phyloP scores from a whole-genome alignment of 2,797 vertebrate species.

The Cuniculus paca region DNA sequence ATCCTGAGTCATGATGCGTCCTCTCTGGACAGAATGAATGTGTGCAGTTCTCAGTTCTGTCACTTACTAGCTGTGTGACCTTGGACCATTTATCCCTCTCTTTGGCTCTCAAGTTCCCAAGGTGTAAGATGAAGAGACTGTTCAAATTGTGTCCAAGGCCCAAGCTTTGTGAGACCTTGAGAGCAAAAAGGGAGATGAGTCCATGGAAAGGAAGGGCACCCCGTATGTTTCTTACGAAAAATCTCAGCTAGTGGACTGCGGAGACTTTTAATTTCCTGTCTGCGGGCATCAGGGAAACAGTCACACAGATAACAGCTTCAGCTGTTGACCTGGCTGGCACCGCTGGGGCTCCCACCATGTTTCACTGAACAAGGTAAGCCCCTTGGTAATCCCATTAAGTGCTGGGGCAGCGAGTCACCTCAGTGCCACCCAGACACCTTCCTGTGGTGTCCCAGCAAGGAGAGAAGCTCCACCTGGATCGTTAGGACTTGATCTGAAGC shows the following conservation, averaged over 20 bases:
- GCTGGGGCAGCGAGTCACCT: slow-evolving; percentile 81
- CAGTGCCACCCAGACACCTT: slow-evolving; percentile 71
- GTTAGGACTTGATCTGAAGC: slow-evolving; percentile 78
- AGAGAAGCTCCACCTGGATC: slow-evolving; percentile 54
- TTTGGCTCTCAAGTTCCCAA: background rate
- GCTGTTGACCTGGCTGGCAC: slow-evolving; percentile 84
- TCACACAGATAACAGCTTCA: slow-evolving; percentile 80
- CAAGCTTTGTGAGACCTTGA: background rate
- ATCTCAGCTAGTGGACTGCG: background rate
- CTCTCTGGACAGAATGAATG: background rate
- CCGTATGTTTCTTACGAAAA: background rate
- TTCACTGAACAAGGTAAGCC: slow-evolving; percentile 77
- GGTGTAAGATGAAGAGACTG: background rate
- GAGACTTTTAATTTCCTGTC: slow-evolving; percentile 86
- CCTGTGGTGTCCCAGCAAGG: slow-evolving; percentile 49
- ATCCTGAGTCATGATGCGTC: background rate
- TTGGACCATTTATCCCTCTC: background rate
- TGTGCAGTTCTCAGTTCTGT: background rate
- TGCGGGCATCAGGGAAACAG: slow-evolving; percentile 83
- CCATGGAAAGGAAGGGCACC: background rate
- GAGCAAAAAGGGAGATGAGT: background rate
- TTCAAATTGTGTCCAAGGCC: background rate
- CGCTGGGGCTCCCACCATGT: slow-evolving; percentile 75
- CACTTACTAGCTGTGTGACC: background rate
- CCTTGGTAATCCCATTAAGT: slow-evolving; percentile 82